Conservation (phyloP, 2,113 vertebrate genomes). For the Sinocyclocheilus rhinocerous region DNA sequence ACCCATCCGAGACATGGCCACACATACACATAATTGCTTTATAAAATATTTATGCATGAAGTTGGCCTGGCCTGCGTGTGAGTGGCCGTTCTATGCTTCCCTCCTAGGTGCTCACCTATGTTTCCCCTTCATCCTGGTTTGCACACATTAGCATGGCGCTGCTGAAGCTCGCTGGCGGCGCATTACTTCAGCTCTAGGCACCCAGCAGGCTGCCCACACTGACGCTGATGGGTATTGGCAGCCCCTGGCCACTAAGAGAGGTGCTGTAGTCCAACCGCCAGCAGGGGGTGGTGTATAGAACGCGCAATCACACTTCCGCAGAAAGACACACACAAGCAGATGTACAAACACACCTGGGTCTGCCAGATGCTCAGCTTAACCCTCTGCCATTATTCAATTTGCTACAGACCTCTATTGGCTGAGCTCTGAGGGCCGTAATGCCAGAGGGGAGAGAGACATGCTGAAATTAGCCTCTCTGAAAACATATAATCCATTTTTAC, state of each 20-base stretch:
- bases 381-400: constrained; percentile 14
- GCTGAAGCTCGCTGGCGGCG: constrained; percentile 25
- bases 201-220: constrained; percentile 35
- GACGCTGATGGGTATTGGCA: constrained; percentile 54
- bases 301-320: not conserved
- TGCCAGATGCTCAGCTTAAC: constrained; percentile 19
- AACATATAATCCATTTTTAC: constrained; percentile 18
- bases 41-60: not conserved
- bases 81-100: not conserved
- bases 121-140: constrained; percentile 36
- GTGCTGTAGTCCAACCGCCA: constrained; percentile 11
- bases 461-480: constrained; percentile 27
- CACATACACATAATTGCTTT: not conserved
- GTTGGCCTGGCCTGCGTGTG: not conserved
- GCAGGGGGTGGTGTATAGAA: constrained; percentile 47
- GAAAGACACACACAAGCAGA: constrained; percentile 28
- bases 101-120: constrained; percentile 13
- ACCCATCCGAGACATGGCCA: not conserved
- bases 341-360: constrained; percentile 32
- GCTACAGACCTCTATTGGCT: constrained; percentile 18
- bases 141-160: constrained; percentile 33
- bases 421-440: not conserved
- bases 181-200: constrained; percentile 52
- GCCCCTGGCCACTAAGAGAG: not conserved
- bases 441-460: constrained; percentile 6